These are phyloP conservation scores for Aphaenogaster floridana DNA, from an alignment of 1,140 invertebrate species.

Conservation along the genomic window DNA sequence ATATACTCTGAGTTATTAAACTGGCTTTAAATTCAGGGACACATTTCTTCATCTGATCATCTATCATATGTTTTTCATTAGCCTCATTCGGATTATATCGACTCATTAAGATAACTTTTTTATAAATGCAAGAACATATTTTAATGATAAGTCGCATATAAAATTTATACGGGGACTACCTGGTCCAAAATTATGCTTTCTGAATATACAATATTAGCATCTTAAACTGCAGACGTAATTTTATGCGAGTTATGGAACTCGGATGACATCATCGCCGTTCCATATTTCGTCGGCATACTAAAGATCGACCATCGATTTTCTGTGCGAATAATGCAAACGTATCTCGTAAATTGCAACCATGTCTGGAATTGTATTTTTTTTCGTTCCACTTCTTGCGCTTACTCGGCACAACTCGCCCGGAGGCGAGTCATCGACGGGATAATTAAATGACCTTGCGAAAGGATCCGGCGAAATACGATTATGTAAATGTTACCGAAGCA, in stretches of 20 bases:
- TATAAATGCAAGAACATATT: background rate
- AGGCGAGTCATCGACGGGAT: slow-evolving; percentile 37
- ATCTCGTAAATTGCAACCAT: background rate
- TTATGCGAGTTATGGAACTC: background rate
- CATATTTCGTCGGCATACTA: background rate
- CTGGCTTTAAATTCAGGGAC: background rate
- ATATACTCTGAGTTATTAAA: background rate
- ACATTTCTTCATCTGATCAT: background rate
- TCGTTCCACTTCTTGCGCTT: background rate
- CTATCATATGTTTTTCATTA: background rate
- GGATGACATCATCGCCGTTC: background rate
- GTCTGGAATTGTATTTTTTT: slow-evolving; percentile 43
- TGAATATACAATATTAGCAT: background rate
- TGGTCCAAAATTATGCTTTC: slow-evolving; percentile 1
- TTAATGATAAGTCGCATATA: background rate
- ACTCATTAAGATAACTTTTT: background rate
- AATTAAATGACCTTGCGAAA: slow-evolving; percentile 47
- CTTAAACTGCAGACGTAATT: background rate
- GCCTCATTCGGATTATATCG: background rate
- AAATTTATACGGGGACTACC: background rate
- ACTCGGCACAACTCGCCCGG: background rate
- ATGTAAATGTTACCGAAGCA: slow-evolving; percentile 40
- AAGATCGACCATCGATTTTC: background rate
- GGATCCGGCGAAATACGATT: slow-evolving; percentile 40
- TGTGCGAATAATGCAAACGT: background rate